A percentile compares a stretch with the other conserved stretches of the same genome.
These are phyloP conservation scores for Xiphias gladius DNA, from an alignment of 2,113 vertebrate species.

Conservation along the genomic window DNA sequence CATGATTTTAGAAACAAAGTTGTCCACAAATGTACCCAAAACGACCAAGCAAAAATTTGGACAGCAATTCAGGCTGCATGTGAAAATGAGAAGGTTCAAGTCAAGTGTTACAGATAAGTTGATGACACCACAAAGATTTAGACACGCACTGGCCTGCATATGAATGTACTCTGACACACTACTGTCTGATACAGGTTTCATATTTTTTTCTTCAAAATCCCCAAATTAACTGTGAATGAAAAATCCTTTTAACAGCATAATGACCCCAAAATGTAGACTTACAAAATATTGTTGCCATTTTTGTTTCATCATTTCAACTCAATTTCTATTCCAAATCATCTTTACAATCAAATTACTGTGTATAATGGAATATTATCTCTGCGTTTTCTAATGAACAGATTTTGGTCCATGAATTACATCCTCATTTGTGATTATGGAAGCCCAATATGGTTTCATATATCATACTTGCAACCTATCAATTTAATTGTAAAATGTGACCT, in stretches of 20 bases:
- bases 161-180: neutral
- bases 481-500: slow-evolving; percentile 29
- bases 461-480: slow-evolving; percentile 18
- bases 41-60: neutral
- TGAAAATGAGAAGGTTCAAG: neutral
- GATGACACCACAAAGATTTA: slow-evolving; percentile 22
- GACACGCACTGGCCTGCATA: neutral
- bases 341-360: neutral
- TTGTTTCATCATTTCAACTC: neutral
- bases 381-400: neutral
- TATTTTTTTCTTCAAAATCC: neutral
- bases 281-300: slow-evolving; percentile 2
- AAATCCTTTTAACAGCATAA: neutral
- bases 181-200: neutral
- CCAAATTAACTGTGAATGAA: neutral
- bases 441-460: slow-evolving; percentile 6
- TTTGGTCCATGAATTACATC: neutral
- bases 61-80: slow-evolving; percentile 5
- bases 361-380: neutral
- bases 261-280: neutral
- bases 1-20: neutral
- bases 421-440: slow-evolving; percentile 4
- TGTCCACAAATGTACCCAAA: neutral
- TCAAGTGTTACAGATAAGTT: slow-evolving; percentile 19
- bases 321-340: slow-evolving; percentile 1